Base-by-base conservation (phyloP, 1,140 invertebrate genomes). In the Musca domestica region DNA sequence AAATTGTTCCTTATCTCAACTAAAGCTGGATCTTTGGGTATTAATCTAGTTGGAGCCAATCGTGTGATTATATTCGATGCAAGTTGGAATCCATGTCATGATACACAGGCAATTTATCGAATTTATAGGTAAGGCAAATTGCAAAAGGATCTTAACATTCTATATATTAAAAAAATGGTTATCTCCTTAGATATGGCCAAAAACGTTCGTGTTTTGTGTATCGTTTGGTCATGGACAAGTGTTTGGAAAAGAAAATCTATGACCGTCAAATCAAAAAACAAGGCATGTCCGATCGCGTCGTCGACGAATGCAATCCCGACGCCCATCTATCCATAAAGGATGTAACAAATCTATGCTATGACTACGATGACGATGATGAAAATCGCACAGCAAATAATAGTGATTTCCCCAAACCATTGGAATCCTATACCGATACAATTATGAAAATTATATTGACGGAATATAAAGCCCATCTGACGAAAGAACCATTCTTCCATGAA, bases 1-100 rank as follows among this genome's bases (percentile, higher is more conserved):
- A 90, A 92, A 81, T 82, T 99, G 30, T 99, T 99, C 82, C 85
- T 99, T 49, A 94, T 99, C n/a, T 99, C 95, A 1, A 99, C 96
- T 0, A 88, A 95, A 77, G 98, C 97, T 64, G 97, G 97, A 15
- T 98, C 95, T 22, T 84, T 99, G 15, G 98, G 98, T 5, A 98
- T 99, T 58, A 99, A 99, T 86, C 87, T 99, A 20, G 93, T 95
- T 52, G 97, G 96, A 22, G 98, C 98, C 0, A 99, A 98, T 84
- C 85, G 98, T 58, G 97, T 98, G 0, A 92, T 99, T 22, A 95
- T 99, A 30, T 93, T 99, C 75, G 98, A 99, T 84, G 96, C 96
- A 46, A 98, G 95, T 3, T 99, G 97, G 96, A 99, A 99, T 85
- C 98, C 98, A n/a, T 98, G 97, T 77, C 96, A 99, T 81, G 97